A percentile compares a stretch with the other conserved stretches of the same genome.
Evolutionary conservation across 2,113 vertebrate genomes (phyloP).

Genomic region (Archilochus colubris): DNA sequence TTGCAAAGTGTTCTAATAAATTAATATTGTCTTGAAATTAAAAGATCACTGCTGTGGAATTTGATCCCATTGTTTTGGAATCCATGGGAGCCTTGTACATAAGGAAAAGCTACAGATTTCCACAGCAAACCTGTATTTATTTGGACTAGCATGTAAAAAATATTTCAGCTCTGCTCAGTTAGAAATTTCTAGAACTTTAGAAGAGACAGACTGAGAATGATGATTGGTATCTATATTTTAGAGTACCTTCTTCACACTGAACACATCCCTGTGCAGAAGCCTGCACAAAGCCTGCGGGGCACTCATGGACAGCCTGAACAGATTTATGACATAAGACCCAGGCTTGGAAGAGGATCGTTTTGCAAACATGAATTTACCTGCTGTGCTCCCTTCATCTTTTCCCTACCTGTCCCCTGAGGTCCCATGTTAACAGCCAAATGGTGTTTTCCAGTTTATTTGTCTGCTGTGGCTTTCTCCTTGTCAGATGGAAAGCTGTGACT

Average conservation of each 20-base stretch:
- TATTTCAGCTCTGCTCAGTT: background rate
- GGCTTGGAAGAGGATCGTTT: background rate
- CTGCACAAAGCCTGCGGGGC: background rate
- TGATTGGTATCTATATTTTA: background rate
- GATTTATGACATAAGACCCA: background rate
- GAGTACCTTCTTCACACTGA: background rate
- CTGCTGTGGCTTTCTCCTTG: background rate
- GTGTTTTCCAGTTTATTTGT: background rate
- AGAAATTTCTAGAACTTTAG: background rate
- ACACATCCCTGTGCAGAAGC: background rate
- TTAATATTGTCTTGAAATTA: background rate
- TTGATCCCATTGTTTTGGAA: background rate
- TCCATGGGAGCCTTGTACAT: background rate
- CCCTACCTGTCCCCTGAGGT: background rate
- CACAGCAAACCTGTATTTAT: background rate
- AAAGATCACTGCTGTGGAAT: background rate
- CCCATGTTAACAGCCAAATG: background rate
- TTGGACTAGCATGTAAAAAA: background rate
- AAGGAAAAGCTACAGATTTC: background rate
- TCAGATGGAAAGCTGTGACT: background rate
- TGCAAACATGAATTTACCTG: background rate
- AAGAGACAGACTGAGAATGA: background rate
- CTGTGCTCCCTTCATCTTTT: background rate
- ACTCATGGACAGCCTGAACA: background rate
- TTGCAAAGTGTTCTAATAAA: background rate